Evolutionary conservation across 2,888 invertebrate species (phyloP).

Genomic region (Eupeodes latifasciatus): DNA sequence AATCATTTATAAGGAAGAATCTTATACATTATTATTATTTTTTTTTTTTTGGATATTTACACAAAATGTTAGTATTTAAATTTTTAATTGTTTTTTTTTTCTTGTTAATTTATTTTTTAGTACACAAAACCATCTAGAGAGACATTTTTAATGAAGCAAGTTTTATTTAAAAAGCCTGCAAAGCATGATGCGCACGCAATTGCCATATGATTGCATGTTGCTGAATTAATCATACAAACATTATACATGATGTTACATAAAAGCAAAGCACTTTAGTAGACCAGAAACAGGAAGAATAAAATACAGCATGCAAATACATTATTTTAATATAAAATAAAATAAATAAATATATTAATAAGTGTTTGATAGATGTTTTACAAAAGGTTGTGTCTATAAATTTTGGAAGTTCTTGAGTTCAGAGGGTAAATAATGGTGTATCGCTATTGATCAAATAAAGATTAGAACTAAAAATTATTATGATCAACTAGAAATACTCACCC

Average conservation of each 20-base stretch:
- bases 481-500: neutral
- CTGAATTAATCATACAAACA: slow-evolving; percentile 10
- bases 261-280: slow-evolving; percentile 70
- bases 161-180: slow-evolving; percentile 65
- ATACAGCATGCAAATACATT: slow-evolving; percentile 48
- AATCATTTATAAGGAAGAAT: slow-evolving; percentile 41
- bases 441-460: neutral
- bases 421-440: neutral
- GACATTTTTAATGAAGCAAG: slow-evolving; percentile 52
- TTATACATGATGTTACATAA: slow-evolving; percentile 57
- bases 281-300: slow-evolving; percentile 40
- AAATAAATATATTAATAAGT: neutral
- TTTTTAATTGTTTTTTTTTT: slow-evolving; percentile 6
- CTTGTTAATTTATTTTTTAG: neutral
- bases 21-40: slow-evolving; percentile 14
- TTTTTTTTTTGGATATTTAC: slow-evolving; percentile 36
- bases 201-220: slow-evolving; percentile 68
- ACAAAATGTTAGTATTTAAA: slow-evolving; percentile 68
- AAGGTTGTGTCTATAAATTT: slow-evolving; percentile 4
- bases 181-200: slow-evolving; percentile 71
- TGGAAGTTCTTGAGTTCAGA: neutral
- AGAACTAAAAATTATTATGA: too few species aligned
- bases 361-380: slow-evolving; percentile 35
- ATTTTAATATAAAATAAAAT: neutral
- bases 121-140: slow-evolving; percentile 71